A percentile compares a stretch with the other conserved stretches of the same genome.
These are phyloP conservation scores for Ciconia maguari DNA, from an alignment of 2,113 vertebrate genomes.

Conservation along the genomic window DNA sequence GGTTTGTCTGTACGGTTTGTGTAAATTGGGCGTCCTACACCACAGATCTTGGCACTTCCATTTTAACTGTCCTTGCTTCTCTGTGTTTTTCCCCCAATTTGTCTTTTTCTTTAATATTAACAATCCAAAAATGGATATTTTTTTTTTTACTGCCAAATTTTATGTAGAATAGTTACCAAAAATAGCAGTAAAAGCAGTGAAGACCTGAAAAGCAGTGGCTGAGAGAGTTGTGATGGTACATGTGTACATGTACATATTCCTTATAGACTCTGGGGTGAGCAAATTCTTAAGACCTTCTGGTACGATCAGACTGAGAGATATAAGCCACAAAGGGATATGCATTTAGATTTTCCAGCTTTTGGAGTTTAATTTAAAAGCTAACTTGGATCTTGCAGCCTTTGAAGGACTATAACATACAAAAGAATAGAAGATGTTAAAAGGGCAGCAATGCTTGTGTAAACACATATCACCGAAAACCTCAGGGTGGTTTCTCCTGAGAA, in stretches of 20 bases:
- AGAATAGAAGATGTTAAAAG: not conserved
- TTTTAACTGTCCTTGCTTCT: not conserved
- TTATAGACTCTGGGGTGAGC: not conserved
- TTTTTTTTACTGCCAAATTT: not conserved
- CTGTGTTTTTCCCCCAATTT: not conserved
- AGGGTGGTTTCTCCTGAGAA: not conserved
- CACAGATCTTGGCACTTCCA: not conserved
- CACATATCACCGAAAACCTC: not conserved
- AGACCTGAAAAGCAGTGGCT: not conserved
- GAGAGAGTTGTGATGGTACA: not conserved
- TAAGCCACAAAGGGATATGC: not conserved
- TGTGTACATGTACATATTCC: not conserved
- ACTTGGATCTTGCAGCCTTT: not conserved
- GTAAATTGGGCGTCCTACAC: not conserved
- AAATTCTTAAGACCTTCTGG: not conserved
- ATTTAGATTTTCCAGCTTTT: not conserved
- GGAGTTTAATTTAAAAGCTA: not conserved
- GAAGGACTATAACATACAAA: not conserved
- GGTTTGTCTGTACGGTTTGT: constrained; percentile 29
- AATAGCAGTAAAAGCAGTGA: not conserved
- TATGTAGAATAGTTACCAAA: not conserved
- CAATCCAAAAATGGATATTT: not conserved
- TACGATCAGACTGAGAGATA: not conserved
- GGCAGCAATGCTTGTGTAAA: not conserved
- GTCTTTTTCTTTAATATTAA: not conserved